phyloP scores from a whole-genome alignment of 2,113 vertebrate species.

The Chunga burmeisteri region DNA sequence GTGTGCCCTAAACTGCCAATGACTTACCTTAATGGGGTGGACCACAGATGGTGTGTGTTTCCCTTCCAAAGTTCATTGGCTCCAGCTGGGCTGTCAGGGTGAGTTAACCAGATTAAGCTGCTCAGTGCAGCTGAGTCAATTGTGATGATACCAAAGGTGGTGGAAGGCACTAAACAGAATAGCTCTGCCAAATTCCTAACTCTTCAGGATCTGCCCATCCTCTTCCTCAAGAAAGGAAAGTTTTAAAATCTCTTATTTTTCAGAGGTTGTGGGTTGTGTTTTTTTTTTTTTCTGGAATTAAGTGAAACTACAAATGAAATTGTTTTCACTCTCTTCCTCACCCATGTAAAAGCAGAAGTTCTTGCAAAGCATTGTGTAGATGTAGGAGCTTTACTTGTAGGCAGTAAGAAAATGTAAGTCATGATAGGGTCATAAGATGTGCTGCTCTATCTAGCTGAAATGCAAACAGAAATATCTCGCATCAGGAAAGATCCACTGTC shows the following conservation, averaged over 20 bases:
- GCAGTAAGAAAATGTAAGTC: neutral
- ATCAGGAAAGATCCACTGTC: neutral
- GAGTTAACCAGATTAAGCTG: neutral
- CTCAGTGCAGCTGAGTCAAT: neutral
- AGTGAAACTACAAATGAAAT: neutral
- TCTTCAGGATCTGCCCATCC: neutral
- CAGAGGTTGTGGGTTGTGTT: neutral
- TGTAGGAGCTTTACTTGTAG: neutral
- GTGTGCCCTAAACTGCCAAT: neutral
- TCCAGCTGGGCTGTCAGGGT: neutral
- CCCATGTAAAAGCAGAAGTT: neutral
- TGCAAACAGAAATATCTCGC: neutral
- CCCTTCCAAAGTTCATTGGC: neutral
- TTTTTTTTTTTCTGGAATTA: neutral
- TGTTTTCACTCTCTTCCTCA: neutral
- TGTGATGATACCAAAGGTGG: neutral
- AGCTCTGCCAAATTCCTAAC: neutral
- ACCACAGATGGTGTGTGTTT: neutral
- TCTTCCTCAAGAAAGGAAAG: neutral
- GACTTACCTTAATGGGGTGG: neutral
- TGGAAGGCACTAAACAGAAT: neutral
- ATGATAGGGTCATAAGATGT: neutral
- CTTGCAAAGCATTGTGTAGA: neutral
- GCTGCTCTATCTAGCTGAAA: neutral
- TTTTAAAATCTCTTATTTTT: neutral